These are phyloP conservation scores for Paralvinella palmiformis DNA, from an alignment of 1,140 invertebrate genomes.

Conservation along the genomic window DNA sequence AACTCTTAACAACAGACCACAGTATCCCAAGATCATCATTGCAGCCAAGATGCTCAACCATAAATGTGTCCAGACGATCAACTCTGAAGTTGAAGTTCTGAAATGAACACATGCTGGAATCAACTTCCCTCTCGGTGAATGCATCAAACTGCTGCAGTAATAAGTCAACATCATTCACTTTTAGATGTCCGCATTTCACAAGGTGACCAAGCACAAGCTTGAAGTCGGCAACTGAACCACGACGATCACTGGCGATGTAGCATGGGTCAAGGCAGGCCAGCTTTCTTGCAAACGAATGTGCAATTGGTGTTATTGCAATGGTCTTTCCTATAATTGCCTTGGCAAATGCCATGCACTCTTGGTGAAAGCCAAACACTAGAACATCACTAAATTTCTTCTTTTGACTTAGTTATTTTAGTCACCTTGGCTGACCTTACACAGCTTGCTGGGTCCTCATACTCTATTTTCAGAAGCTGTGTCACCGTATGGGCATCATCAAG, in stretches of 20 bases:
- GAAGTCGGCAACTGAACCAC: no score
- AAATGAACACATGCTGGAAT: no score
- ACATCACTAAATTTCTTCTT: neutral
- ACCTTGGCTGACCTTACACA: neutral
- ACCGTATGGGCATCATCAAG: neutral
- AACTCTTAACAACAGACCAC: conserved; percentile 17
- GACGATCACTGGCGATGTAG: neutral
- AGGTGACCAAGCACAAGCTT: no score
- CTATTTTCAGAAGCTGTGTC: neutral
- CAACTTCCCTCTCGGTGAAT: no score
- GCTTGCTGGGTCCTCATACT: neutral
- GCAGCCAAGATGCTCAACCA: neutral
- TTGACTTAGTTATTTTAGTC: neutral
- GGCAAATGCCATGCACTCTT: neutral
- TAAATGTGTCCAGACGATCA: conserved; percentile 19
- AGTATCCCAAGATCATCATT: conserved; percentile 9
- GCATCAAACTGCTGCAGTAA: no score
- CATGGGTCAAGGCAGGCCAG: neutral
- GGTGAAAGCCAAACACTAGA: neutral
- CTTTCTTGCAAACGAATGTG: neutral
- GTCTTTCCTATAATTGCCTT: neutral
- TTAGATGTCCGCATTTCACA: no score
- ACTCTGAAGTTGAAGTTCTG: neutral
- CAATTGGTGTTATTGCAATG: neutral
- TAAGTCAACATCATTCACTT: no score